These are phyloP conservation scores for Microtus californicus DNA, from an alignment of 2,797 vertebrate genomes.

Conservation along the genomic window DNA sequence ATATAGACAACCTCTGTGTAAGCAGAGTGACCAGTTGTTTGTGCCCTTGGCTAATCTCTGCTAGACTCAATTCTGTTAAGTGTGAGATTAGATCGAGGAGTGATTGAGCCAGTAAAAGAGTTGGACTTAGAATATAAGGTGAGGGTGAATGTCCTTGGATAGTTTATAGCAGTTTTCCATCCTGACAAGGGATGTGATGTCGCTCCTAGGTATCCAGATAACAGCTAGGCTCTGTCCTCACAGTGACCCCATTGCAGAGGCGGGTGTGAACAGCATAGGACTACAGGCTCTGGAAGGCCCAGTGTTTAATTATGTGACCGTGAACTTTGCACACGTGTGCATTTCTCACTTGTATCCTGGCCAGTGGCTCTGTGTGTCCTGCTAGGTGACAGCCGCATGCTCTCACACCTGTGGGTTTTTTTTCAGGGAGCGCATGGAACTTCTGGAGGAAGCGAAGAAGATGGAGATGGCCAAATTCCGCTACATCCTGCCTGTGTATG, in stretches of 20 bases:
- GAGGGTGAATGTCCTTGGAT: neutral
- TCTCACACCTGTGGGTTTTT: neutral
- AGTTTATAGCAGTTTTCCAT: neutral
- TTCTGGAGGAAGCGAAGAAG: slow-evolving; percentile 97
- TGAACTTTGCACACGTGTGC: neutral
- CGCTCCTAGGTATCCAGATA: neutral
- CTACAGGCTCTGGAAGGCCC: neutral
- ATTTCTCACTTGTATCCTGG: fast-evolving
- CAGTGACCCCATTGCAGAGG: fast-evolving
- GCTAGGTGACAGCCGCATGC: fast-evolving
- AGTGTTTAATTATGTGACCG: fast-evolving
- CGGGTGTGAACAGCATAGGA: neutral
- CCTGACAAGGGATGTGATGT: fast-evolving
- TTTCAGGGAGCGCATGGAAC: slow-evolving; percentile 94
- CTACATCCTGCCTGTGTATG: slow-evolving; percentile 97
- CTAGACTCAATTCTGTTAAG: fast-evolving
- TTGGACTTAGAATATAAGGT: neutral
- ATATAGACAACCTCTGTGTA: neutral
- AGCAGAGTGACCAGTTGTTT: too few relatives aligned
- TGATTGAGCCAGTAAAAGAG: fast-evolving
- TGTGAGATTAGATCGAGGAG: neutral
- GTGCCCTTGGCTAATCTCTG: neutral
- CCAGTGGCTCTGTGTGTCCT: fast-evolving
- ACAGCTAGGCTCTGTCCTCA: neutral
- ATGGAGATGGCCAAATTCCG: slow-evolving; percentile 99